These are phyloP conservation scores for Tinamus guttatus DNA, from an alignment of 2,113 vertebrate genomes.

Conservation along the genomic window DNA sequence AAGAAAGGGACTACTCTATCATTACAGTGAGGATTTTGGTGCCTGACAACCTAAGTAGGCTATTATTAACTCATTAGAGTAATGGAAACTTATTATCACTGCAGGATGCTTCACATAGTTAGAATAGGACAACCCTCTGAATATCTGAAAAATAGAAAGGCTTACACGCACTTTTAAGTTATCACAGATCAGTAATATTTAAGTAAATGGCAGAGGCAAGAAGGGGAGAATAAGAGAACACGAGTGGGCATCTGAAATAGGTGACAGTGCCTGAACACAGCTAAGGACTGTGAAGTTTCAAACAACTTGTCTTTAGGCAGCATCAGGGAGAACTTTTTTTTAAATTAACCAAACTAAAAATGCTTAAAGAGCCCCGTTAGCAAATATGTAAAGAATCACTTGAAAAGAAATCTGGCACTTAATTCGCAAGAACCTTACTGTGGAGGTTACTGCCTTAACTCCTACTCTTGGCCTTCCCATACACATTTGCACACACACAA, in stretches of 20 bases:
- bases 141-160: neutral
- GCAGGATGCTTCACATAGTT: constrained; percentile 31
- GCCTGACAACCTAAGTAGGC: constrained; percentile 7
- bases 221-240: neutral
- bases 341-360: neutral
- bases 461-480: rapidly evolving
- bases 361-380: neutral
- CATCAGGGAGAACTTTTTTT: neutral
- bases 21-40: neutral
- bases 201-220: neutral
- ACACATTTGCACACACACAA: rapidly evolving
- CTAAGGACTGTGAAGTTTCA: neutral
- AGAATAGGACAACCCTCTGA: neutral
- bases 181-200: neutral
- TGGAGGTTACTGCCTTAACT: rapidly evolving
- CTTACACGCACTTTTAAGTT: neutral
- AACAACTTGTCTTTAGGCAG: neutral
- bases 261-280: neutral
- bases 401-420: neutral
- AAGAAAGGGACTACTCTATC: neutral
- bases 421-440: neutral
- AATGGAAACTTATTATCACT: constrained; percentile 53
- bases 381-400: neutral
- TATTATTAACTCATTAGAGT: constrained; percentile 58
- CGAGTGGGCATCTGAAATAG: neutral